Base-by-base conservation (phyloP, 2,113 vertebrate species). In the Ceyx melanurus region DNA sequence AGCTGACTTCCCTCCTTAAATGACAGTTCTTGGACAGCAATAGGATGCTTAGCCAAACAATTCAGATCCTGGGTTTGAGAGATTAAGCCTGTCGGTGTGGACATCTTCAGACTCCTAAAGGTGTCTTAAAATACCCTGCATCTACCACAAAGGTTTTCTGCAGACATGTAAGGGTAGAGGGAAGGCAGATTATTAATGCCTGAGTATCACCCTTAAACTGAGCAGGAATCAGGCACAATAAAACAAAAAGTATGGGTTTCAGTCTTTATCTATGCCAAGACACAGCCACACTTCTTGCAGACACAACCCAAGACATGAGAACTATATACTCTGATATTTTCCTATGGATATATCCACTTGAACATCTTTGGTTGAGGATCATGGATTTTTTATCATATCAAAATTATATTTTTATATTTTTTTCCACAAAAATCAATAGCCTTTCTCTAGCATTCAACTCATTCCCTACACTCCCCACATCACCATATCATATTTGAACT, bases 371-470 rank as follows among this genome's bases (percentile, higher is more conserved):
- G 18, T 35, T 71, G 54, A 90, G 35, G 53, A 81, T 51, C 25
- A 62, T 58, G 16, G 51, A 84, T 81, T 82, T 88, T 86, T 80
- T 33, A 81, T 53, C 37, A 11, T 37, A 37, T 37, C 4, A 37
- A 37, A 37, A 37, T 9, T 10, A 37, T 10, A 37, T 37, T 37
- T 37, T 37, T 10, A 37, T 37, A 37, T 37, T 37, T 90, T 75
- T 50, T 84, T 62, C 40, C 73, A 84, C 33, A 70, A 94, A 89
- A 94, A 90, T 68, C 79, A 92, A 77, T 75, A 81, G 72, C 21
- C 31, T 88, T 81, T 75, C 61, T 75, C 31, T 88, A 88, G 71
- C 64, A 68, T 83, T 84, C 84, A 82, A 66, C 48, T 92, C 62
- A 60, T 89, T 90, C 92, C 45, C 2, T 4, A 57, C 40, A 83